Evolutionary conservation across 2,888 invertebrate genomes (phyloP).

Genomic region (Melikaiella ostensackeni): DNA sequence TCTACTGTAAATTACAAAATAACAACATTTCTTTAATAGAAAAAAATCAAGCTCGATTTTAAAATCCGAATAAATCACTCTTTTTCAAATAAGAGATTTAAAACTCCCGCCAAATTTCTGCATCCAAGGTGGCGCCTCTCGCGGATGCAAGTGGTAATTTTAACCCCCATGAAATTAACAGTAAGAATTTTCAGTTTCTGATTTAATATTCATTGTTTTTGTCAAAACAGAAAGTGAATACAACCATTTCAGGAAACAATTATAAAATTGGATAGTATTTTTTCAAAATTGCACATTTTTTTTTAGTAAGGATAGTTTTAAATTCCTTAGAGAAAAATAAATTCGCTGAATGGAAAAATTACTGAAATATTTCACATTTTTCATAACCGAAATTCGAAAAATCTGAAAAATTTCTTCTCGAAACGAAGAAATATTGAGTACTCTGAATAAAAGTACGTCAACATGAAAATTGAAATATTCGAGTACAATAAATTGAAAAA

Average conservation of each 20-base stretch:
- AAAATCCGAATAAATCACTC: neutral
- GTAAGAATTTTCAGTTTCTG: neutral
- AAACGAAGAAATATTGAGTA: neutral
- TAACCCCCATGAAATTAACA: neutral
- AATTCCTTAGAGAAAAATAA: neutral
- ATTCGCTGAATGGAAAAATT: neutral
- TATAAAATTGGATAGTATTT: neutral
- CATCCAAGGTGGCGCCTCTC: neutral
- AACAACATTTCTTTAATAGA: neutral
- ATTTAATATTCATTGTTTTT: neutral
- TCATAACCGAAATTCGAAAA: neutral
- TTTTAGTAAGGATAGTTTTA: neutral
- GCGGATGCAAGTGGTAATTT: constrained; percentile 10
- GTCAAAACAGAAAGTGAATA: neutral
- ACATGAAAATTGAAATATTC: neutral
- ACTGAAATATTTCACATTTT: neutral
- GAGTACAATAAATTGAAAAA: neutral
- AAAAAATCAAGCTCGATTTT: neutral
- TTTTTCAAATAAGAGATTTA: neutral
- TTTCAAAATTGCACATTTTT: neutral
- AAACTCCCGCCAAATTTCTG: constrained; percentile 20
- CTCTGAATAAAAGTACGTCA: neutral
- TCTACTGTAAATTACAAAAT: neutral
- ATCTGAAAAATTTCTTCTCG: neutral
- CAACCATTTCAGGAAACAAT: neutral